A percentile compares a stretch with the other conserved stretches of the same genome.
Conservation (phyloP, 2,888 invertebrate species). For the Euzetes globulus region DNA sequence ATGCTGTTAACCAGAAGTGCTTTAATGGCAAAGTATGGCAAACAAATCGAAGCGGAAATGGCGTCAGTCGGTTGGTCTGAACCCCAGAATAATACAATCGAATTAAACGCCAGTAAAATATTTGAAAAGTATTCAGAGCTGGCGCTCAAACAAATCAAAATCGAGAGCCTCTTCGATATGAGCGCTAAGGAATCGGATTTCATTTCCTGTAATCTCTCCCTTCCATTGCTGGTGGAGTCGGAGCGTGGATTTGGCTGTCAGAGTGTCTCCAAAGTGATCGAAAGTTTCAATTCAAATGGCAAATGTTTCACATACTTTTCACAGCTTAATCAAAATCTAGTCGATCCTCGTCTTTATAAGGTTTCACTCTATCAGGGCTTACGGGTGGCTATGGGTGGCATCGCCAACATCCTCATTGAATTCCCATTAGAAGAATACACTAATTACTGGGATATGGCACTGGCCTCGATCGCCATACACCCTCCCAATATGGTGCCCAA, state of each 20-base stretch:
- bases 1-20: background rate
- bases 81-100: background rate
- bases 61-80: background rate
- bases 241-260: conserved; percentile 7
- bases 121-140: background rate
- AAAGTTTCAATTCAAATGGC: conserved; percentile 18
- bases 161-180: background rate
- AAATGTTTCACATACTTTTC: conserved; percentile 5
- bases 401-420: background rate
- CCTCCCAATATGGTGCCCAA: background rate
- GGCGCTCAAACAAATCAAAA: conserved; percentile 2
- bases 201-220: background rate
- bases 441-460: background rate
- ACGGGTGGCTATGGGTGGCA: background rate
- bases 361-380: conserved; percentile 1
- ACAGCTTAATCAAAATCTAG: conserved; percentile 10
- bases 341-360: background rate
- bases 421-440: conserved; percentile 10
- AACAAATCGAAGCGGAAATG: background rate
- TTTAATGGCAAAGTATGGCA: background rate
- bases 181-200: background rate
- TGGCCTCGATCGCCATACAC: background rate
- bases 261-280: conserved; percentile 4
- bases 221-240: background rate
- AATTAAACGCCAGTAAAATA: conserved; percentile 5